Evolutionary conservation across 2,113 vertebrate species (phyloP).

Genomic region (Sphaerodactylus townsendi): DNA sequence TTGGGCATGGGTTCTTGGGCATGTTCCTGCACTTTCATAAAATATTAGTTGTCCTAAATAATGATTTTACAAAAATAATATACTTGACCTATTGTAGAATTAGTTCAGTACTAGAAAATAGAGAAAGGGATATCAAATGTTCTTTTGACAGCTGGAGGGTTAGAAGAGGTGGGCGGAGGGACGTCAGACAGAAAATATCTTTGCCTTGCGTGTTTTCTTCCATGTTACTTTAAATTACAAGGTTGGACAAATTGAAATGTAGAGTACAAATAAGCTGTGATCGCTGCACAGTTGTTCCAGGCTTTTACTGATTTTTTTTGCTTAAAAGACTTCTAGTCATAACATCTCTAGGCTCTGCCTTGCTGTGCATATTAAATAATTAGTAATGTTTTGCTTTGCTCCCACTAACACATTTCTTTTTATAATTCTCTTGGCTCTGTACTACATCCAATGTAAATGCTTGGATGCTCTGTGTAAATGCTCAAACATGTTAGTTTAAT

Average conservation of each 20-base stretch:
- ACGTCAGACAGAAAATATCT: neutral
- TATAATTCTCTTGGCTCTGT: neutral
- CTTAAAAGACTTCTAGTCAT: neutral
- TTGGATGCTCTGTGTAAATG: neutral
- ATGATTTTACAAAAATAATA: neutral
- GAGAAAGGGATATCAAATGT: neutral
- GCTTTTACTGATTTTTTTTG: neutral
- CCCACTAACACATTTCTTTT: neutral
- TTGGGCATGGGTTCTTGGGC: neutral
- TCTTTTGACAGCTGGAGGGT: neutral
- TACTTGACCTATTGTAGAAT: neutral
- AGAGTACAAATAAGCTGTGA: fast-evolving
- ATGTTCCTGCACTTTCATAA: neutral
- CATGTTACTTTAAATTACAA: neutral
- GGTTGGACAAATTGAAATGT: neutral
- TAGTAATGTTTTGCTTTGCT: neutral
- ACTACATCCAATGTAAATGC: neutral
- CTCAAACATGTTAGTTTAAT: neutral
- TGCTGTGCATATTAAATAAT: neutral
- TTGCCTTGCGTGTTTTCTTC: neutral
- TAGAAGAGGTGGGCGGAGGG: neutral
- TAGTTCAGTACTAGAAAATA: neutral
- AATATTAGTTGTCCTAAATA: neutral
- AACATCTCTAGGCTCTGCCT: neutral
- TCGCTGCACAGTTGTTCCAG: neutral